Conservation (phyloP, 2,888 invertebrate species). For the Diplazon laetatorius region DNA sequence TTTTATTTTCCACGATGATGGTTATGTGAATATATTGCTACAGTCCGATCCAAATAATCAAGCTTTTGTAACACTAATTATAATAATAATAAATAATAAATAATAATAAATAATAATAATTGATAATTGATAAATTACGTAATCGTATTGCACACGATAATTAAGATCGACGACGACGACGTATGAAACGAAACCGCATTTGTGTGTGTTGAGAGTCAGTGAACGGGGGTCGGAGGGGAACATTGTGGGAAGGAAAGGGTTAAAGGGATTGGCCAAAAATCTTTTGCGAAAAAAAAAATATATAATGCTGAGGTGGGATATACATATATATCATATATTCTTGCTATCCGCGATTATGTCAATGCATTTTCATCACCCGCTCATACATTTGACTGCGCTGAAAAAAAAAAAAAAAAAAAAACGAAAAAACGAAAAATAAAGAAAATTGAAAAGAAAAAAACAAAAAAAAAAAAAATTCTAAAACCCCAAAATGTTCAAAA, state of each 20-base stretch:
- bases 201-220: too few species aligned
- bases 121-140: slow-evolving; percentile 76
- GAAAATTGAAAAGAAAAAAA: slow-evolving; percentile 1
- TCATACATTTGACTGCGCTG: slow-evolving; percentile 27
- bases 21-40: slow-evolving; percentile 82
- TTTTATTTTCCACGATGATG: slow-evolving; percentile 80
- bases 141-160: slow-evolving; percentile 72
- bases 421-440: neutral
- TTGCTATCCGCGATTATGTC: slow-evolving; percentile 21
- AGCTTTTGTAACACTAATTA: slow-evolving; percentile 80
- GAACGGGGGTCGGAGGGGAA: too few species aligned
- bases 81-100: too few species aligned
- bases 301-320: slow-evolving; percentile 62
- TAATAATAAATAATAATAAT: slow-evolving; percentile 78
- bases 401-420: slow-evolving; percentile 12
- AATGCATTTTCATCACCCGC: neutral
- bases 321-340: slow-evolving; percentile 4
- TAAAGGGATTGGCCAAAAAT: slow-evolving; percentile 71
- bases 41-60: slow-evolving; percentile 82
- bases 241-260: too few species aligned
- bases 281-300: too few species aligned
- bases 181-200: too few species aligned
- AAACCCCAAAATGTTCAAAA: too few species aligned
- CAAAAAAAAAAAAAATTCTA: slow-evolving; percentile 7
- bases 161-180: slow-evolving; percentile 41